Conservation (phyloP, 2,797 vertebrate genomes). For the Aulostomus chinensis region DNA sequence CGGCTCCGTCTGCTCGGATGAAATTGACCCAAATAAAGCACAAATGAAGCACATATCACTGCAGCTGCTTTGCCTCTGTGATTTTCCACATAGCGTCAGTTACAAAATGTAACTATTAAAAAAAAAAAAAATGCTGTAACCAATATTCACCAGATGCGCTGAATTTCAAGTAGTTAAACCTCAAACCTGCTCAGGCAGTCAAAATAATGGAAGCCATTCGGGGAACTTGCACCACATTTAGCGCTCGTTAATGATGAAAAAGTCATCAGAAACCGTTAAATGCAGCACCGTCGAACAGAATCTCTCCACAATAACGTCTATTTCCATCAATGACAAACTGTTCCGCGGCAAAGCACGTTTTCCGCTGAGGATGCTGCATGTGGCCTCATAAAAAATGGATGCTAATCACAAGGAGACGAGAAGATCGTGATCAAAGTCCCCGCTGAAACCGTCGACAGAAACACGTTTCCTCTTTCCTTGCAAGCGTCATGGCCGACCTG, state of each 20-base stretch:
- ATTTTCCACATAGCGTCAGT: conserved; percentile 16
- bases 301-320: conserved; percentile 30
- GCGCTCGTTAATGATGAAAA: conserved; percentile 34
- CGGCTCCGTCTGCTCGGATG: conserved; percentile 37
- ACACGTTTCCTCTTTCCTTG: too few relatives aligned
- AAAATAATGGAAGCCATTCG: conserved; percentile 21
- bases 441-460: too few relatives aligned
- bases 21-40: conserved; percentile 41
- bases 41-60: conserved; percentile 25
- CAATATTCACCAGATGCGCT: conserved; percentile 26
- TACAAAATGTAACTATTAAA: too few relatives aligned
- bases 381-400: conserved; percentile 70
- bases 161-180: conserved; percentile 16
- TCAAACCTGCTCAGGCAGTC: conserved; percentile 19
- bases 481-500: too few relatives aligned
- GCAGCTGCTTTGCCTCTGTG: conserved; percentile 10
- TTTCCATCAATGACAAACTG: conserved; percentile 27
- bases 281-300: conserved; percentile 22
- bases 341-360: conserved; percentile 30
- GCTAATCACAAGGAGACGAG: conserved; percentile 50
- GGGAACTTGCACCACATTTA: conserved; percentile 21
- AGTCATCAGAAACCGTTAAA: conserved; percentile 37
- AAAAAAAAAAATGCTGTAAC: too few relatives aligned
- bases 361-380: conserved; percentile 35
- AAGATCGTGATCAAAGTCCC: conserved; percentile 36